Conservation (phyloP, 2,113 vertebrate genomes). For the Caracal caracal region DNA sequence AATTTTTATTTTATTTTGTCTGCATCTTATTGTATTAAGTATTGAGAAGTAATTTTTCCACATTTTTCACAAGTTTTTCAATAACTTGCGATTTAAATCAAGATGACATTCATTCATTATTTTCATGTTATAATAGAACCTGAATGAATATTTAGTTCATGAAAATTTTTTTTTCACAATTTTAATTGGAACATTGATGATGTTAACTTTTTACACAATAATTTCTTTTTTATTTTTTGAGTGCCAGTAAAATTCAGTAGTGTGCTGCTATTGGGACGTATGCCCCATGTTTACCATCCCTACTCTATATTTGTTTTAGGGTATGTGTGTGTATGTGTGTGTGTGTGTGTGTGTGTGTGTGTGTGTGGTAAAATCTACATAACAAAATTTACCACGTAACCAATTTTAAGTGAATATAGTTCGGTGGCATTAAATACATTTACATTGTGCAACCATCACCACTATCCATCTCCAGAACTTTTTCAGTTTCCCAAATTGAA, state of each 20-base stretch:
- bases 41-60: neutral
- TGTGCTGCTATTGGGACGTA: neutral
- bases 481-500: neutral
- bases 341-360: neutral
- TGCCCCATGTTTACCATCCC: neutral
- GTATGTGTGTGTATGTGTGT: neutral
- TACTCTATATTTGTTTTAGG: neutral
- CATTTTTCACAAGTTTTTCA: neutral
- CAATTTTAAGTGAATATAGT: neutral
- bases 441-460: neutral
- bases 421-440: neutral
- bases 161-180: neutral
- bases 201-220: neutral
- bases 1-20: slow-evolving; percentile 43
- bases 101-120: neutral
- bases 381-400: neutral
- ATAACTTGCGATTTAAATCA: neutral
- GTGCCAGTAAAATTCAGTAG: neutral
- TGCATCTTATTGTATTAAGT: slow-evolving; percentile 14
- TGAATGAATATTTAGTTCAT: neutral
- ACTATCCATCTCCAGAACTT: neutral
- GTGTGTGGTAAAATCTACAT: neutral
- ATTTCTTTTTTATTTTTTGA: slow-evolving; percentile 25
- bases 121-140: neutral
- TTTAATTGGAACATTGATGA: slow-evolving; percentile 14